Conservation (phyloP, 2,797 vertebrate species). For the Erithacus rubecula region DNA sequence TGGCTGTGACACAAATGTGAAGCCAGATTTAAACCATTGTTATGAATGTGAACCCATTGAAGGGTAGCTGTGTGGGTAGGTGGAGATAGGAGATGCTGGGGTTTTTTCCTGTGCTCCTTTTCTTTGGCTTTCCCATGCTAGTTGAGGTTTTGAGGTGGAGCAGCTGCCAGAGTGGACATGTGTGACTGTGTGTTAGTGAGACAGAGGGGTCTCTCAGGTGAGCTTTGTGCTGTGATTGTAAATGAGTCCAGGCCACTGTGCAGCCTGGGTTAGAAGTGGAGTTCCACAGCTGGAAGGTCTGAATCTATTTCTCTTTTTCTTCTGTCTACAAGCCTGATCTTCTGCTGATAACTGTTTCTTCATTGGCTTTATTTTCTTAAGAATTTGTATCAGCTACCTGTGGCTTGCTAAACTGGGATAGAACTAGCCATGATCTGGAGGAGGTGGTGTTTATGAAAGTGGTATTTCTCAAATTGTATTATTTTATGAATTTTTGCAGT, state of each 20-base stretch:
- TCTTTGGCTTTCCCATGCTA: not conserved
- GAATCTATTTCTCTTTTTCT: not conserved
- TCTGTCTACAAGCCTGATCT: not conserved
- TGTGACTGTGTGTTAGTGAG: not conserved
- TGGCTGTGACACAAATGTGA: not conserved
- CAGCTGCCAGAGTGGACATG: not conserved
- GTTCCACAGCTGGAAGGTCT: not conserved
- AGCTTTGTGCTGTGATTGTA: not conserved
- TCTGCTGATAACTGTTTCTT: not conserved
- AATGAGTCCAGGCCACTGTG: not conserved
- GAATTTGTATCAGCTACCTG: not conserved
- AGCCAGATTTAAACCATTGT: not conserved
- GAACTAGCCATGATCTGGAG: not conserved
- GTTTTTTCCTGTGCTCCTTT: not conserved
- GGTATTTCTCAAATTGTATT: not conserved
- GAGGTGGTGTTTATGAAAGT: not conserved
- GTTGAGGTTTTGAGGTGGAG: not conserved
- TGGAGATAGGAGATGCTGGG: not conserved
- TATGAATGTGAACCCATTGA: not conserved
- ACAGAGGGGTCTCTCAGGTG: not conserved
- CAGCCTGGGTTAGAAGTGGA: not conserved
- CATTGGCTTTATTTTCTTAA: not conserved
- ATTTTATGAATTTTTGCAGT: not conserved
- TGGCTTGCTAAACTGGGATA: not conserved
- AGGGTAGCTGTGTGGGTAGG: accelerated